These are phyloP conservation scores for Drosophila lutescens DNA, from an alignment of 2,888 invertebrate genomes.

Conservation along the genomic window DNA sequence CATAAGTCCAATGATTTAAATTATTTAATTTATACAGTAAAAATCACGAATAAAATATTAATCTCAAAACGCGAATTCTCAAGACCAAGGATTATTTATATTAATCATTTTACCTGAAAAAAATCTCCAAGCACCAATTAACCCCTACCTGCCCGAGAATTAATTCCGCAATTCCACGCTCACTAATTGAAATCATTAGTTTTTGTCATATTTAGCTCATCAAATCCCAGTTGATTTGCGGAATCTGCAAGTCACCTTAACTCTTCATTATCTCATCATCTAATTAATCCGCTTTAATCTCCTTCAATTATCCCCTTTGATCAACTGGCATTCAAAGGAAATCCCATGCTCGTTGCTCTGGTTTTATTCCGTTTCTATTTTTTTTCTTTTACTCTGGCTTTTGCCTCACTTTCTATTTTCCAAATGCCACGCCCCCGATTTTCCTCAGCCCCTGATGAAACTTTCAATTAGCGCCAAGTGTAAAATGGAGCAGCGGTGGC, in stretches of 20 bases:
- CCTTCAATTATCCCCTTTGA: conserved; percentile 32
- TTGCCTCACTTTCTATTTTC: conserved; percentile 3
- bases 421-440: conserved; percentile 8
- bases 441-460: conserved; percentile 57
- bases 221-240: conserved; percentile 8
- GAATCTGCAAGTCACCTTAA: conserved; percentile 13
- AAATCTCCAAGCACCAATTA: background rate
- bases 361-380: conserved; percentile 7
- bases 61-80: too few species aligned
- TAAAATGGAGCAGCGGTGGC: conserved; percentile 67
- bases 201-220: conserved; percentile 10
- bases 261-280: conserved; percentile 39
- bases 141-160: background rate
- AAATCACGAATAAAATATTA: too few species aligned
- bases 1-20: too few species aligned
- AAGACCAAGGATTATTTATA: too few species aligned
- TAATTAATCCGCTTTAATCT: conserved; percentile 33
- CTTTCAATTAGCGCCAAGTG: conserved; percentile 76
- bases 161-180: background rate
- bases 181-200: conserved; percentile 3
- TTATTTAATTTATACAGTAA: too few species aligned
- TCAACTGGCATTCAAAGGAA: conserved; percentile 29
- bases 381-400: too few species aligned
- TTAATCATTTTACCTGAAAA: too few species aligned
- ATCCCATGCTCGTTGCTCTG: conserved; percentile 29